Conservation (phyloP, 1,140 invertebrate genomes). For the Nephotettix cincticeps region DNA sequence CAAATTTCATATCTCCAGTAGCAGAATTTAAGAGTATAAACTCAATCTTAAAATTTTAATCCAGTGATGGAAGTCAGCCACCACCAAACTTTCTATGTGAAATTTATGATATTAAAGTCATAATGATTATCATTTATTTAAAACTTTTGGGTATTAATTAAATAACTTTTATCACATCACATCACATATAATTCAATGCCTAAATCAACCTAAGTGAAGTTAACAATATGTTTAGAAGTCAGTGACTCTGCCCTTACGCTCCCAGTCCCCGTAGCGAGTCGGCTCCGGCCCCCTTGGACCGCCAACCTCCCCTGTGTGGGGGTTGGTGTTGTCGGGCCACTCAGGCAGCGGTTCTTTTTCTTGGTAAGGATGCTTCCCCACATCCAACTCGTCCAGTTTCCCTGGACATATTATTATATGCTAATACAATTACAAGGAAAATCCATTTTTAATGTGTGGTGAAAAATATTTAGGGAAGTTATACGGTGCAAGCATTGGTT, state of each 20-base stretch:
- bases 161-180: no score
- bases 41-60: no score
- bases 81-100: no score
- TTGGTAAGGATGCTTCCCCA: constrained; percentile 67
- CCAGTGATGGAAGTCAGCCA: no score
- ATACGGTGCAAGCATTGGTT: not conserved
- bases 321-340: constrained; percentile 88
- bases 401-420: constrained; percentile 46
- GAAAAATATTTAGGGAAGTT: constrained; percentile 14
- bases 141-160: no score
- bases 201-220: no score
- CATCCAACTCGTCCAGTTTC: constrained; percentile 64
- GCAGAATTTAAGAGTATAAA: no score
- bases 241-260: constrained; percentile 93
- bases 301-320: constrained; percentile 89
- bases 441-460: no score
- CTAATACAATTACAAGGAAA: constrained; percentile 11
- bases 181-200: no score
- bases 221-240: constrained; percentile 86
- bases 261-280: constrained; percentile 99
- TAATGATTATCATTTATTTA: no score
- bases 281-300: constrained; percentile 97
- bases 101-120: no score
- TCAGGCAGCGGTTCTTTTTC: constrained; percentile 83
- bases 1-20: no score